A percentile compares a stretch with the other conserved stretches of the same genome.
Conservation (phyloP, 2,888 invertebrate genomes). For the Deilephila elpenor region DNA sequence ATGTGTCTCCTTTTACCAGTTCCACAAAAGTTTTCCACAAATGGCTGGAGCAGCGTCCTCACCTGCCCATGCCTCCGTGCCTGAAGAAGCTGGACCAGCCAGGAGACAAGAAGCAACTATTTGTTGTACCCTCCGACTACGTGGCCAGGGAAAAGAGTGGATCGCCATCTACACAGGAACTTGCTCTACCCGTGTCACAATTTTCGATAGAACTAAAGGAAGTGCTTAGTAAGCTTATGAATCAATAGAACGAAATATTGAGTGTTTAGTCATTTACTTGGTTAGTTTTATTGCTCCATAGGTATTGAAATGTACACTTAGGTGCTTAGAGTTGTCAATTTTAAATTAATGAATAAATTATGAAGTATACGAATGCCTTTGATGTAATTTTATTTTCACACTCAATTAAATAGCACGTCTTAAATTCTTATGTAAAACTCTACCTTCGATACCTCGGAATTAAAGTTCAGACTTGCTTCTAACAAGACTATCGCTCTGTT, state of each 20-base stretch:
- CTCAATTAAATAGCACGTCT: background rate
- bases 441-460: too few species aligned
- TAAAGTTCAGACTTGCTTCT: too few species aligned
- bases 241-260: slow-evolving; percentile 45
- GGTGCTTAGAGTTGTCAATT: background rate
- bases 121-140: slow-evolving; percentile 74
- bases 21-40: slow-evolving; percentile 74
- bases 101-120: slow-evolving; percentile 65
- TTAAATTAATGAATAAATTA: background rate
- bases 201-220: slow-evolving; percentile 72
- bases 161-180: slow-evolving; percentile 54
- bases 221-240: slow-evolving; percentile 72
- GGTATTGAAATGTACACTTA: background rate
- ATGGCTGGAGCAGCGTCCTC: slow-evolving; percentile 64
- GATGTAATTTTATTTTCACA: background rate
- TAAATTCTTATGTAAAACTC: background rate
- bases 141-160: slow-evolving; percentile 56
- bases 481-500: too few species aligned
- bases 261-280: background rate
- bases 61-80: slow-evolving; percentile 69
- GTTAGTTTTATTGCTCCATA: background rate
- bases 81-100: slow-evolving; percentile 49
- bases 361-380: background rate
- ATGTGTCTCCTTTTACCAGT: slow-evolving; percentile 47
- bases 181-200: slow-evolving; percentile 73